Evolutionary conservation across 2,888 invertebrate species (phyloP), one percentile per base, ranked within the genome.

Genomic region (Rhamphomyia laevipes): DNA sequence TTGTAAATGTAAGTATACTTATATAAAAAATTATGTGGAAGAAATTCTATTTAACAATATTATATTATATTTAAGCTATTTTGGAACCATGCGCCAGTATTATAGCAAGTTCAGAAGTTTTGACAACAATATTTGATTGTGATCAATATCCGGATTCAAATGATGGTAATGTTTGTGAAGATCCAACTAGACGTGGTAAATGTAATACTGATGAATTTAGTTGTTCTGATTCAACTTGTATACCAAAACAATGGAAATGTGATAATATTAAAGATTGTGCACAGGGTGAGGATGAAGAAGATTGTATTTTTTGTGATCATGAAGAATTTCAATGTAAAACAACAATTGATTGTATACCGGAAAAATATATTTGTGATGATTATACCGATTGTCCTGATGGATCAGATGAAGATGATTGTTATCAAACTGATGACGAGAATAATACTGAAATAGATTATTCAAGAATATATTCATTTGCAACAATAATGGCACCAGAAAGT

Each of bases 351-450:
- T 81, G 81, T 60, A 71, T 81, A 6, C 73, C 77, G 0, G 64
- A 75, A 15, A 73, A 75, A 52, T 77, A 76, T 71, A 67, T 77
- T 43, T 83, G 83, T 59, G 81, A 82, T 56, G 75, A 77, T 3
- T 74, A 74, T 13, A 65, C 66, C 1, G 82, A 83, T 60, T 83
- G 83, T 54, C 66, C 73, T 5, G 74, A 73, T 52, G 79, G 77
- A 1, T 80, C 81, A 27, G 82, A 82, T 56, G 82, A 83, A 59
- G 62, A 66, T 2, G 66, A 73, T 40, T 83, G 82, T 57, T 62
- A 63, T 31, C 65, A 64, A 1, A 63, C 62, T 18, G 66, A 65
- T 2, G 63, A 64, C 46, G 59, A 59, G 1, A 61, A 62, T 18
- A 47, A 63, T 10, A 61, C 61, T 47, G 57, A 61, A 6, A 65